Conservation (phyloP, 2,888 invertebrate species). For the Autographa gamma region DNA sequence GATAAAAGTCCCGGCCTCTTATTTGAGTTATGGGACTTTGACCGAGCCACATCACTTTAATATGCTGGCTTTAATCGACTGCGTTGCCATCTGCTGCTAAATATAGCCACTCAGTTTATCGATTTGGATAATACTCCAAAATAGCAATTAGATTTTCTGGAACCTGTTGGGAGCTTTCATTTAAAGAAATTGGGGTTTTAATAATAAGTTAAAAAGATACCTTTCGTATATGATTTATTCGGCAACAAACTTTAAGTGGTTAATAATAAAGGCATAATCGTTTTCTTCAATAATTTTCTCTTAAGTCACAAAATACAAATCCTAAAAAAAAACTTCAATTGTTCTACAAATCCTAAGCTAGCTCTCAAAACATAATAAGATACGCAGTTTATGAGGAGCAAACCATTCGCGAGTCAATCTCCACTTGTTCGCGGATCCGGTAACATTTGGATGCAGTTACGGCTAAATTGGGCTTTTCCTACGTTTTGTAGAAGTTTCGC, state of each 20-base stretch:
- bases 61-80: slow-evolving; percentile 51
- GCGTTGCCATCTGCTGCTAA: slow-evolving; percentile 16
- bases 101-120: slow-evolving; percentile 10
- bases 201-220: neutral
- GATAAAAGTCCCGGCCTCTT: slow-evolving; percentile 75
- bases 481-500: slow-evolving; percentile 72
- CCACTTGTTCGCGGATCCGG: slow-evolving; percentile 83
- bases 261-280: too few species aligned
- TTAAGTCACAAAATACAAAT: neutral
- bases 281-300: too few species aligned
- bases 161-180: neutral
- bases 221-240: too few species aligned
- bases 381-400: slow-evolving; percentile 80
- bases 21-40: slow-evolving; percentile 75
- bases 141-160: neutral
- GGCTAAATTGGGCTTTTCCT: slow-evolving; percentile 82
- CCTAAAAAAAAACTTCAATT: slow-evolving; percentile 61
- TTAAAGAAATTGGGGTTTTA: neutral
- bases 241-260: too few species aligned
- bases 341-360: slow-evolving; percentile 73
- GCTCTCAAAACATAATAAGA: slow-evolving; percentile 75
- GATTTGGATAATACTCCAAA: neutral
- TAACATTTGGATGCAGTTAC: slow-evolving; percentile 85
- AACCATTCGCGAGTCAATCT: slow-evolving; percentile 84
- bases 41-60: slow-evolving; percentile 60